Evolutionary conservation across 2,113 vertebrate genomes (phyloP).

Genomic region (Carettochelys insculpta): DNA sequence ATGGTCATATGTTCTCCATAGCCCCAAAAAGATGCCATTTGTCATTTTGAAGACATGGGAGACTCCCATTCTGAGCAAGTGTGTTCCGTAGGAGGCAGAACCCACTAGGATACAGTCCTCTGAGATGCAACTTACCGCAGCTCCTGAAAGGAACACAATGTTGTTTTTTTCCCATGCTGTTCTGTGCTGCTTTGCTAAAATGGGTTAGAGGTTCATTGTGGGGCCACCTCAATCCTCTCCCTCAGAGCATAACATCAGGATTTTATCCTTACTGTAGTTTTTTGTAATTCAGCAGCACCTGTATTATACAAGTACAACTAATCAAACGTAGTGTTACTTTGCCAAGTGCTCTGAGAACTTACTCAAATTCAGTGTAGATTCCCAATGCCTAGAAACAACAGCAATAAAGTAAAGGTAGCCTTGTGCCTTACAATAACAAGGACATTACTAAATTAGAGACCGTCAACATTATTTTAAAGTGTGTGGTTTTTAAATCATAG

Average conservation of each 20-base stretch:
- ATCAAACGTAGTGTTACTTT: neutral
- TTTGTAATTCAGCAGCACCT: neutral
- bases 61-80: accelerated
- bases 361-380: neutral
- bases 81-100: neutral
- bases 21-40: no score
- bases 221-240: neutral
- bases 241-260: neutral
- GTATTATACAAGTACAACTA: neutral
- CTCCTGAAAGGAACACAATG: neutral
- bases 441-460: neutral
- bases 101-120: neutral
- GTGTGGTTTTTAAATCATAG: conserved; percentile 15
- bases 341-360: neutral
- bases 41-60: neutral
- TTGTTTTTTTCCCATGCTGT: neutral
- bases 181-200: neutral
- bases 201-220: neutral
- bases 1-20: neutral
- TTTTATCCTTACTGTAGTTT: neutral
- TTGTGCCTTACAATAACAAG: neutral
- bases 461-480: conserved; percentile 37
- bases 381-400: neutral
- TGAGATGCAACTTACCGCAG: no score
- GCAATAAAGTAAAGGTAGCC: neutral